phyloP scores from a whole-genome alignment of 2,113 vertebrate genomes.

The Phalacrocorax pelagicus region DNA sequence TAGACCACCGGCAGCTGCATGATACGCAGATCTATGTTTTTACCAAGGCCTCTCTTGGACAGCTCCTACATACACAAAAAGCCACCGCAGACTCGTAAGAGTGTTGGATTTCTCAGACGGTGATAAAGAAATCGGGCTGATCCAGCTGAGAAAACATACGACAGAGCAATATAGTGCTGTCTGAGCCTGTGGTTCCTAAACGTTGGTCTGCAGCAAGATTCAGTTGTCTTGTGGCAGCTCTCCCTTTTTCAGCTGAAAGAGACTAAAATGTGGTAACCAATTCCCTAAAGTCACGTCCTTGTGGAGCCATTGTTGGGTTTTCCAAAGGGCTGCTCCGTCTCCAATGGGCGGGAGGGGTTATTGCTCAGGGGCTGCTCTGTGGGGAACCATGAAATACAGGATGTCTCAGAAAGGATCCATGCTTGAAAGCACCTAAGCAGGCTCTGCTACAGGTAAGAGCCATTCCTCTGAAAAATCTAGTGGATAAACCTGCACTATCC shows the following conservation, averaged over 20 bases:
- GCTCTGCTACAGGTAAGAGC: background rate
- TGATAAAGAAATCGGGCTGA: background rate
- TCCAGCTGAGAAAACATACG: background rate
- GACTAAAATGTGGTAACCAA: background rate
- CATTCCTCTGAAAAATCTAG: background rate
- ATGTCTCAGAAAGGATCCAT: background rate
- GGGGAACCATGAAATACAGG: background rate
- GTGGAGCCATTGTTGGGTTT: background rate
- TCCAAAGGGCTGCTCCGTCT: background rate
- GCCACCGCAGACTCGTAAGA: background rate
- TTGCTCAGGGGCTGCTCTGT: background rate
- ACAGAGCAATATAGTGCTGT: background rate
- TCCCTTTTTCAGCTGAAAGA: background rate
- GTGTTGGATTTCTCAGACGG: background rate
- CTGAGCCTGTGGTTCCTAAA: background rate
- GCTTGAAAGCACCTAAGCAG: background rate
- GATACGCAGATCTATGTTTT: slow-evolving; percentile 50
- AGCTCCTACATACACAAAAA: slow-evolving; percentile 69
- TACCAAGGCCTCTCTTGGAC: slow-evolving; percentile 74
- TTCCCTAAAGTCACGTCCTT: rapidly evolving
- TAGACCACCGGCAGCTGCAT: slow-evolving; percentile 83
- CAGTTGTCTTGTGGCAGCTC: background rate
- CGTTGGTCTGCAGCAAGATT: background rate
- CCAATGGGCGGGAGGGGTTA: background rate
- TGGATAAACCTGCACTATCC: background rate